A percentile compares a stretch with the other conserved stretches of the same genome.
Conservation (phyloP, 2,888 invertebrate genomes). For the Apodemia hepburni region DNA sequence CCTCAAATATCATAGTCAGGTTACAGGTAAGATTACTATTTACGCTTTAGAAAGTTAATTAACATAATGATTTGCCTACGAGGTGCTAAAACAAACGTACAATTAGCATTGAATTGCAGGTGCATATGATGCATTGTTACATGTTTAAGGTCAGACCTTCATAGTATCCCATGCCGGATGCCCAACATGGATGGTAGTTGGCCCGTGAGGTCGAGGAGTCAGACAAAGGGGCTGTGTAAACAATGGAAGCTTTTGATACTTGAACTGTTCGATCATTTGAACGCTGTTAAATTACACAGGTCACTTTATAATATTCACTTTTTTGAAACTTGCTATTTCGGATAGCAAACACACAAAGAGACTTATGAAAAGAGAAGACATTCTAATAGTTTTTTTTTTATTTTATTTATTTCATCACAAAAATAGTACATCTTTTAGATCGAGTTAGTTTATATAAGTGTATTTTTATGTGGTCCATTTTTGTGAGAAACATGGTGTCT, state of each 20-base stretch:
- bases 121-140: slow-evolving; percentile 32
- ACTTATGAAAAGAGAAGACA: too few species aligned
- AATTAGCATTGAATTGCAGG: slow-evolving; percentile 41
- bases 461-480: too few species aligned
- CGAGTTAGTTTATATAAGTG: too few species aligned
- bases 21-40: not conserved
- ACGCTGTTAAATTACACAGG: not conserved
- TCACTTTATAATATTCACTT: not conserved
- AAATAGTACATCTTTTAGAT: too few species aligned
- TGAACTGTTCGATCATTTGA: not conserved
- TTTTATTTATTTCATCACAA: too few species aligned
- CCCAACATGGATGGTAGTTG: slow-evolving; percentile 19
- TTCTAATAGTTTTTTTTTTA: too few species aligned
- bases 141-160: slow-evolving; percentile 24
- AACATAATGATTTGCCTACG: slow-evolving; percentile 2
- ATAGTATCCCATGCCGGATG: slow-evolving; percentile 22
- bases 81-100: slow-evolving; percentile 18
- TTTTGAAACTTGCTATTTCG: not conserved
- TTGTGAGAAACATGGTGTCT: too few species aligned
- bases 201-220: slow-evolving; percentile 15
- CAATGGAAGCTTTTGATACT: slow-evolving; percentile 10
- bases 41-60: slow-evolving; percentile 3
- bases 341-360: not conserved
- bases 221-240: slow-evolving; percentile 18
- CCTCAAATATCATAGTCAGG: not conserved